Evolutionary conservation across 2,113 vertebrate species (phyloP), one percentile per base, ranked within the genome.

Genomic region (Leuciscus idus): DNA sequence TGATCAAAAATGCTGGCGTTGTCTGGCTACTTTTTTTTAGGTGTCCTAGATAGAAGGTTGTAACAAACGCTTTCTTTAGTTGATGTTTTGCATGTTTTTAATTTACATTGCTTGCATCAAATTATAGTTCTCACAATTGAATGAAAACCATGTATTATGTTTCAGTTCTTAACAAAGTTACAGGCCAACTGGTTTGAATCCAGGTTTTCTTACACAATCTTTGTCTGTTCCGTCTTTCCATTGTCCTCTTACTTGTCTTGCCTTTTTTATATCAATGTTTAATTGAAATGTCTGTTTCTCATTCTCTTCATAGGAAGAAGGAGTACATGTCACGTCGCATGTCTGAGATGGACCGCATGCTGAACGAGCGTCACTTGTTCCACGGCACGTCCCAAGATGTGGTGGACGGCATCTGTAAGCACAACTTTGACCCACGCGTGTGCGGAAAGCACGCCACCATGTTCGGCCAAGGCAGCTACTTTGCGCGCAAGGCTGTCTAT

Each of bases 381-480:
- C 98, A 99, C 3, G 98, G 98, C 91, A 99, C 98, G 13, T 99
- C 98, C 0, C 96, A 97, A 85, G 98, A 99, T 10, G 98, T 97
- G 82, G 97, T 99, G 66, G 97, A 98, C 46, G 98, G 97, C 4
- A 99, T 99, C 95, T 99, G 98, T 94, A 99, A 99, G 94, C 98
- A 99, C 96, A 99, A 99, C 95, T 99, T 99, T 6, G 98, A 99
- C 93, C 98, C 98, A 0, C 95, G 98, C 0, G 97, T 99, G 39
- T 99, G 98, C 23, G 98, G 98, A 84, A 99, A 99, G 33, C 98
- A 99, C 8, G 98, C 98, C 91, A 99, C 98, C 89, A 98, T 99
- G 97, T 99, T 99, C 3, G 98, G 98, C 84, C 98, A 99, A 94
- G 98, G 98, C 89, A 99, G 98, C 92, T 99, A 99, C 92, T 99